These are phyloP conservation scores for Pachyuromys duprasi DNA, from an alignment of 2,797 vertebrate genomes.

Conservation along the genomic window DNA sequence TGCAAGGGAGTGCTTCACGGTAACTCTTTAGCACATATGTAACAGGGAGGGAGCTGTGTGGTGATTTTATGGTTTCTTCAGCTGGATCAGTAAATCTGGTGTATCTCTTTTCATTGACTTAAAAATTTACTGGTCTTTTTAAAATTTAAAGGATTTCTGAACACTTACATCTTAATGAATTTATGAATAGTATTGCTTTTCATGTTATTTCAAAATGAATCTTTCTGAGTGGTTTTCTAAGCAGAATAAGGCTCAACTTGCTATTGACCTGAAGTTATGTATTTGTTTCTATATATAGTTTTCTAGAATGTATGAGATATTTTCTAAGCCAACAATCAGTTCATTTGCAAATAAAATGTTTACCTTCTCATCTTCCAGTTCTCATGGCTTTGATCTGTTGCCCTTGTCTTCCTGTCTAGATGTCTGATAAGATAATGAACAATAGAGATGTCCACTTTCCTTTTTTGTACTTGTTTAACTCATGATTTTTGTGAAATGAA, in stretches of 20 bases:
- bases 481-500: constrained; percentile 13
- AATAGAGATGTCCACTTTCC: neutral
- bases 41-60: neutral
- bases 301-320: neutral
- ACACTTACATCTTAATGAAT: neutral
- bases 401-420: neutral
- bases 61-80: neutral
- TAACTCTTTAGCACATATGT: neutral
- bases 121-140: neutral
- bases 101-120: neutral
- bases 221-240: neutral
- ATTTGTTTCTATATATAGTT: neutral
- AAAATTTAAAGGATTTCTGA: neutral
- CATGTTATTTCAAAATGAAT: neutral
- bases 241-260: neutral
- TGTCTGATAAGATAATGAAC: neutral
- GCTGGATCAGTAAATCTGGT: neutral
- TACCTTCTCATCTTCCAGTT: neutral
- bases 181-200: neutral
- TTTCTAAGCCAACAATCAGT: neutral
- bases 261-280: neutral
- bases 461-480: neutral
- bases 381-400: neutral
- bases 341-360: constrained; percentile 1
- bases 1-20: neutral